These are phyloP conservation scores for Agapetus fuscipes DNA, from an alignment of 2,888 invertebrate species.

Conservation along the genomic window DNA sequence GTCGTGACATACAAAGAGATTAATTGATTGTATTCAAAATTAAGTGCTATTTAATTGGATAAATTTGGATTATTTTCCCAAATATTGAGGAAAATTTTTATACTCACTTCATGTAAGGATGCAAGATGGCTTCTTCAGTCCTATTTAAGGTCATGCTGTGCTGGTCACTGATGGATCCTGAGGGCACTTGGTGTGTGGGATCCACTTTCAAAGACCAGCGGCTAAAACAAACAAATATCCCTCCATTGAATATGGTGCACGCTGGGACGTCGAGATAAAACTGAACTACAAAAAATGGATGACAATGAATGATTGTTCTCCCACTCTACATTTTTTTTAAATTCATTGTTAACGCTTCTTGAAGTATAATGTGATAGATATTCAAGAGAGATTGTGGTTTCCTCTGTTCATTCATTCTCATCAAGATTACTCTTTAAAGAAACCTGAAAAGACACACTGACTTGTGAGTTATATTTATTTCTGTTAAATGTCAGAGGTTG, in stretches of 20 bases:
- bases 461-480: neutral
- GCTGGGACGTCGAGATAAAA: slow-evolving; percentile 9
- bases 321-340: neutral
- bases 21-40: too few relatives aligned
- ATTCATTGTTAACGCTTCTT: neutral
- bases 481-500: slow-evolving; percentile 2
- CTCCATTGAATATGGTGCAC: neutral
- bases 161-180: slow-evolving; percentile 37
- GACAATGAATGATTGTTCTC: neutral
- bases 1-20: too few relatives aligned
- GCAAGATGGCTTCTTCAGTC: slow-evolving; percentile 58
- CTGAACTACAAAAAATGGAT: slow-evolving; percentile 1
- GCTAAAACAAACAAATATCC: too few relatives aligned
- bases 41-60: too few relatives aligned
- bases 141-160: slow-evolving; percentile 52
- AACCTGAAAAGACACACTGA: too few relatives aligned
- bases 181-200: slow-evolving; percentile 42
- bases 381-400: slow-evolving; percentile 11
- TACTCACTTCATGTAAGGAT: slow-evolving; percentile 60
- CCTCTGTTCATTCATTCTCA: slow-evolving; percentile 7
- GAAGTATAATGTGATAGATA: slow-evolving; percentile 12
- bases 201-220: slow-evolving; percentile 64
- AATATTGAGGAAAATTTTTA: slow-evolving; percentile 1
- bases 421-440: too few relatives aligned
- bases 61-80: neutral